These are phyloP conservation scores for Melitaea athalia DNA, from an alignment of 2,888 invertebrate species.

Conservation along the genomic window DNA sequence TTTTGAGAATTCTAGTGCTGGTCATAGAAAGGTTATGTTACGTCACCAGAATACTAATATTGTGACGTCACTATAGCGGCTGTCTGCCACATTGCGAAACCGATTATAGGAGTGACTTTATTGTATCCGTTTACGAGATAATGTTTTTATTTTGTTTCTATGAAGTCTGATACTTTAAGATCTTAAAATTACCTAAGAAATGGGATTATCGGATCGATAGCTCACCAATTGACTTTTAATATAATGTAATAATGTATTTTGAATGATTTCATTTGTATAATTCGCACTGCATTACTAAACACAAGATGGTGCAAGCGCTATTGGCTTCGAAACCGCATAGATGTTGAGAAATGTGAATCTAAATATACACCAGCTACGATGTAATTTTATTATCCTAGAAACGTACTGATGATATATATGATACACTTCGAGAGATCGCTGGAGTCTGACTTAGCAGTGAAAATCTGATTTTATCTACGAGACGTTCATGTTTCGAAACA, in stretches of 20 bases:
- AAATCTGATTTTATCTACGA: slow-evolving; percentile 7
- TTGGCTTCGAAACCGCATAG: slow-evolving; percentile 36
- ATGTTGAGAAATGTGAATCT: slow-evolving; percentile 37
- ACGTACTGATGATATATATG: too few relatives aligned
- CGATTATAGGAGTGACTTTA: not conserved
- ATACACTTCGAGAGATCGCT: slow-evolving; percentile 8
- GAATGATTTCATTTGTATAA: slow-evolving; percentile 30
- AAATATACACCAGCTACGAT: slow-evolving; percentile 31
- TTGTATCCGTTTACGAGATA: not conserved
- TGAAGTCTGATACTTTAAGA: not conserved
- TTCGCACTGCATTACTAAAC: slow-evolving; percentile 36
- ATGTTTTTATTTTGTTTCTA: not conserved
- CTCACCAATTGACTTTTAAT: not conserved
- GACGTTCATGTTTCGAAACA: slow-evolving; percentile 6
- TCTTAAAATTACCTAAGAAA: not conserved
- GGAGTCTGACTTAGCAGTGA: slow-evolving; percentile 3
- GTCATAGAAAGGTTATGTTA: slow-evolving; percentile 6
- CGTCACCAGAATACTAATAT: slow-evolving; percentile 1
- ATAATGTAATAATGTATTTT: slow-evolving; percentile 23
- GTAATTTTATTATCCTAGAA: slow-evolving; percentile 33
- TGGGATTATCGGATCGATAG: not conserved
- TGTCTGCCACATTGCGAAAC: not conserved
- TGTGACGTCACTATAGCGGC: slow-evolving; percentile 4
- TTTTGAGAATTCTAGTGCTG: not conserved
- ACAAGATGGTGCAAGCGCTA: slow-evolving; percentile 33